These are phyloP conservation scores for Drosophila yakuba DNA, from an alignment of 1,140 invertebrate species.

Conservation along the genomic window DNA sequence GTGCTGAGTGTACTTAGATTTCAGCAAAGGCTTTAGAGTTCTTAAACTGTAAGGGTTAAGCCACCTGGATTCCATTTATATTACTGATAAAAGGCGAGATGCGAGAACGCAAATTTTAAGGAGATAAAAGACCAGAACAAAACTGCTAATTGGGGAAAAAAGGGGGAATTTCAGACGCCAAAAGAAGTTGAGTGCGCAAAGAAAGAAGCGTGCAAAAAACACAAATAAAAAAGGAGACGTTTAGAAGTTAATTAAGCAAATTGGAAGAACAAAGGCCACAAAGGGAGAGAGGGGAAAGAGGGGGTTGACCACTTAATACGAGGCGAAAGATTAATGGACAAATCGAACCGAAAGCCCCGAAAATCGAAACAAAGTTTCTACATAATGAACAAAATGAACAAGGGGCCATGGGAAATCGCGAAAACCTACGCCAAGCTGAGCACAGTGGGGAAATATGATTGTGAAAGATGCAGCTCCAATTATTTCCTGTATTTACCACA, in stretches of 20 bases:
- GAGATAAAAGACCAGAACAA: constrained; percentile 46
- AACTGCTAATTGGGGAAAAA: constrained; percentile 67
- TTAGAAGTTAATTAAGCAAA: constrained; percentile 82
- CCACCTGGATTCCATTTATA: constrained; percentile 11
- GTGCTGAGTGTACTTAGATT: not conserved
- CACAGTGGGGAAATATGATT: not conserved
- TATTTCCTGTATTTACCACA: too few relatives aligned
- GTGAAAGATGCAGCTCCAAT: too few relatives aligned
- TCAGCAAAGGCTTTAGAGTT: too few relatives aligned
- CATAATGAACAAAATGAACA: constrained; percentile 16
- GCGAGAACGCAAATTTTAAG: constrained; percentile 5
- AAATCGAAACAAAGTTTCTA: constrained; percentile 20
- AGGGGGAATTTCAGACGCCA: constrained; percentile 57
- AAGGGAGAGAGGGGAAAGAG: not conserved
- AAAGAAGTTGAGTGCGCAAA: constrained; percentile 12
- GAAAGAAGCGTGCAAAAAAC: constrained; percentile 17
- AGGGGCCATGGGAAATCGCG: constrained; percentile 35
- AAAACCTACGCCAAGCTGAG: not conserved
- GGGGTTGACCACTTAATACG: constrained; percentile 36
- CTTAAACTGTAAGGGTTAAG: not conserved
- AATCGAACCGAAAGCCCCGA: constrained; percentile 30
- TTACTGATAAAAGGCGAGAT: not conserved
- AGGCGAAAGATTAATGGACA: constrained; percentile 69
- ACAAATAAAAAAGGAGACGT: constrained; percentile 50
- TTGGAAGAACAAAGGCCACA: constrained; percentile 63